Conservation (phyloP, 1,140 invertebrate species). For the Procambarus clarkii region DNA sequence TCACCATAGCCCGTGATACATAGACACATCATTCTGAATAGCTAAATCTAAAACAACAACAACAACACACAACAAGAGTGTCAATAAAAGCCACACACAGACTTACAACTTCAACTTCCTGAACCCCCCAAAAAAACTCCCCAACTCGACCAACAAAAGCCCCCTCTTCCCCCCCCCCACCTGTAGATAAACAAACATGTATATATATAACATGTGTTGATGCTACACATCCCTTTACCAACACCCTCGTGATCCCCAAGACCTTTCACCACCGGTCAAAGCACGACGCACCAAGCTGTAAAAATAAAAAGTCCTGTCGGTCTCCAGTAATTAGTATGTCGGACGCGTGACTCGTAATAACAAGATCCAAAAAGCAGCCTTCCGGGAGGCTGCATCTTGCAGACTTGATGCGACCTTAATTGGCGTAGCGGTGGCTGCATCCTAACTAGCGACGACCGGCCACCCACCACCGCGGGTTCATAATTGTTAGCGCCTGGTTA, state of each 20-base stretch:
- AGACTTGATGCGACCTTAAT: slow-evolving; percentile 31
- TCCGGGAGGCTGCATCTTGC: slow-evolving; percentile 7
- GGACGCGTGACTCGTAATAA: slow-evolving; percentile 16
- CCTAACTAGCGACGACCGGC: slow-evolving; percentile 7
- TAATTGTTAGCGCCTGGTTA: slow-evolving; percentile 36
- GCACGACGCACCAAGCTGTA: background rate
- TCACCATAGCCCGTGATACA: no score
- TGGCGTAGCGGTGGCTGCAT: slow-evolving; percentile 33
- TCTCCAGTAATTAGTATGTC: slow-evolving; percentile 15
- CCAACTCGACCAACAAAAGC: no score
- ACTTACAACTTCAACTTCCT: no score
- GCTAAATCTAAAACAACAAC: no score
- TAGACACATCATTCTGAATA: no score
- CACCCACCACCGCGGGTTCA: slow-evolving; percentile 6
- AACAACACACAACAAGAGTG: no score
- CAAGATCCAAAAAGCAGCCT: slow-evolving; percentile 4
- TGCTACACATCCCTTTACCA: background rate
- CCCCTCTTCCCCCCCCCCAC: background rate
- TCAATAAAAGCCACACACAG: no score
- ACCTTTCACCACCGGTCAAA: background rate
- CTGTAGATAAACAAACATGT: background rate
- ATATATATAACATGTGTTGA: no score
- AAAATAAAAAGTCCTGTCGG: slow-evolving; percentile 1
- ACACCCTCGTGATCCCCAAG: background rate
- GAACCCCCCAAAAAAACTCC: no score